Conservation (phyloP, 2,113 vertebrate genomes). For the Corydoras sp. region DNA sequence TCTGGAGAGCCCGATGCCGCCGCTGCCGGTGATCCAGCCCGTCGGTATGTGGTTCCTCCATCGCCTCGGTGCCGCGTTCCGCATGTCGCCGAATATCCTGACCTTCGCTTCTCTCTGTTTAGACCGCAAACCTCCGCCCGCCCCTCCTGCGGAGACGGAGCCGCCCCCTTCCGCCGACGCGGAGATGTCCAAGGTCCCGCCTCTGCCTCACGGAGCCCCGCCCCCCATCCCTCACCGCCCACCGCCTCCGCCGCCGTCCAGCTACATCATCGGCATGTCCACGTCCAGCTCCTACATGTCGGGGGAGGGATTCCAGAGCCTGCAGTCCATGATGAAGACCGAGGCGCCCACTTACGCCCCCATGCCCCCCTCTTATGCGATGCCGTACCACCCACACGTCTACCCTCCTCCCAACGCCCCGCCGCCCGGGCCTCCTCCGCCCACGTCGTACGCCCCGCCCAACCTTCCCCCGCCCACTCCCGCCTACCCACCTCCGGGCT, state of each 20-base stretch:
- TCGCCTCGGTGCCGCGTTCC: too few species aligned
- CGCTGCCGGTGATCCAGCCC: too few species aligned
- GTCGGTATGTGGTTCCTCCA: too few species aligned
- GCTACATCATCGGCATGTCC: constrained; percentile 90
- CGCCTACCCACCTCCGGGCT: constrained; percentile 80
- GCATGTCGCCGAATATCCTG: too few species aligned
- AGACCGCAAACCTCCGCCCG: constrained; percentile 82
- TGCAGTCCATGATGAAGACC: constrained; percentile 97
- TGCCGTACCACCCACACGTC: constrained; percentile 84
- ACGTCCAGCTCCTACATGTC: constrained; percentile 97
- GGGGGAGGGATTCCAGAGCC: constrained; percentile 86
- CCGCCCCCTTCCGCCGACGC: constrained; percentile 61
- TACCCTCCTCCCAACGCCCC: constrained; percentile 75
- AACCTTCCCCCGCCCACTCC: constrained; percentile 74
- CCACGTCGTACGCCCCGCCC: constrained; percentile 68
- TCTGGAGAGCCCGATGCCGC: too few species aligned
- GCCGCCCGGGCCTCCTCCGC: constrained; percentile 71
- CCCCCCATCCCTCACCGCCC: constrained; percentile 84
- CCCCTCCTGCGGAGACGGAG: constrained; percentile 73
- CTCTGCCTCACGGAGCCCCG: constrained; percentile 83
- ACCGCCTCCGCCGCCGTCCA: constrained; percentile 80
- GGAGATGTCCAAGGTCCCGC: constrained; percentile 80
- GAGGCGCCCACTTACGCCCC: constrained; percentile 81
- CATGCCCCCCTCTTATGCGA: constrained; percentile 79
- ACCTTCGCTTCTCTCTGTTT: too few species aligned